Conservation (phyloP, 1,140 invertebrate genomes). For the Aphelinus certus region DNA sequence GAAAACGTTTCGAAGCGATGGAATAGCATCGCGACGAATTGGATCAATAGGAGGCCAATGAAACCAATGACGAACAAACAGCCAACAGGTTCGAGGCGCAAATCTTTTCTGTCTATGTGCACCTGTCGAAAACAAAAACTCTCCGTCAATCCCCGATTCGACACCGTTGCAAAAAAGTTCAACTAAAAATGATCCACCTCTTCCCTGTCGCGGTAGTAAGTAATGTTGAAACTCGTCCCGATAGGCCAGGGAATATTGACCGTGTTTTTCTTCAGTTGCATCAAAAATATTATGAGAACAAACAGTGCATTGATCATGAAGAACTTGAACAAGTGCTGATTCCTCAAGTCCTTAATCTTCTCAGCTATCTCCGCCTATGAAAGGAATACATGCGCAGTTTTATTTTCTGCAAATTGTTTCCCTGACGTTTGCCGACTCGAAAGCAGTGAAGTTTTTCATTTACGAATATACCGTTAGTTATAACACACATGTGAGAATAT, state of each 20-base stretch:
- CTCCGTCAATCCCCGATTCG: background rate
- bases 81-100: constrained; percentile 72
- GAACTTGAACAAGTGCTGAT: constrained; percentile 81
- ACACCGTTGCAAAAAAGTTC: background rate
- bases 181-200: constrained; percentile 51
- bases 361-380: constrained; percentile 67
- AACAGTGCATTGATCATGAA: constrained; percentile 87
- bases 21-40: constrained; percentile 86
- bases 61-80: constrained; percentile 59
- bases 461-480: too few relatives aligned
- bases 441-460: too few relatives aligned
- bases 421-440: too few relatives aligned
- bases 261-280: constrained; percentile 80
- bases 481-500: background rate
- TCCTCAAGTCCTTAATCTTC: constrained; percentile 74
- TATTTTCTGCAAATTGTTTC: too few relatives aligned
- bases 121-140: constrained; percentile 49
- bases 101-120: constrained; percentile 66
- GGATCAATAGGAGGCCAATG: constrained; percentile 71
- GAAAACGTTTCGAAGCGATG: constrained; percentile 86
- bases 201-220: constrained; percentile 63
- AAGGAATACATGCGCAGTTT: background rate
- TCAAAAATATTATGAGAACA: constrained; percentile 80
- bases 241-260: constrained; percentile 79
- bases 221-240: constrained; percentile 73